Evolutionary conservation across 1,140 invertebrate genomes (phyloP), one percentile per base, ranked within the genome.

Genomic region (Lepidurus apus): DNA sequence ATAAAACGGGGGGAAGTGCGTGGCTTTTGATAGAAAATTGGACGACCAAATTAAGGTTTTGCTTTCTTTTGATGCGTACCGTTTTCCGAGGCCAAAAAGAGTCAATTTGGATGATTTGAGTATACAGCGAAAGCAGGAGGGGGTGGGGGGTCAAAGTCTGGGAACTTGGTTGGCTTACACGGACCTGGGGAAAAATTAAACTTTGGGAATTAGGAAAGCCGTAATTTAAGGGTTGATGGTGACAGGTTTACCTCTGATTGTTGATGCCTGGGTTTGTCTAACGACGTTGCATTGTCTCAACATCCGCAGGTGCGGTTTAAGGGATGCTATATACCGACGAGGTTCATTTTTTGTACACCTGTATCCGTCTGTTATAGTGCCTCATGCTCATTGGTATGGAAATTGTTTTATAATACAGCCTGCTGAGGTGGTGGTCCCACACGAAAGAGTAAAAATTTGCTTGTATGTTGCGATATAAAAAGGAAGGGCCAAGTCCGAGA

Each of bases 161-260:
- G 34, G 34, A 34, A 34, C 34, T 34, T 34, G 4, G 1, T 34
- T 34, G 34, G 2, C 34, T 34, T 34, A 47, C 10, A 65, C 21
- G 11, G 6, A 9, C 53, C 21, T 65, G 5, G 8, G 8, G 1
- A 65, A 4, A 11, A 65, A 65, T 65, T 65, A 21, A 65, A 21
- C 13, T 65, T 65, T 65, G 6, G 6, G 1, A 65, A 21, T 65
- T 17, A 17, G 53, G 21, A 65, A 65, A 9, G 53, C 53, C 53
- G 13, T 65, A 65, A 21, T 13, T 65, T 17, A 1, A 65, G 0
- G 53, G 6, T 65, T 9, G 13, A 65, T 65, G 53, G 53, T 21
- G 53, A 65, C 53, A 65, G 53, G 13, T 65, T 65, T 65, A 65
- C 53, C 53, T 65, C 53, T 9, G 17, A 65, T 65, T 65, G 53